phyloP scores from a whole-genome alignment of 2,797 vertebrate species.

The Lepus oiostolus region DNA sequence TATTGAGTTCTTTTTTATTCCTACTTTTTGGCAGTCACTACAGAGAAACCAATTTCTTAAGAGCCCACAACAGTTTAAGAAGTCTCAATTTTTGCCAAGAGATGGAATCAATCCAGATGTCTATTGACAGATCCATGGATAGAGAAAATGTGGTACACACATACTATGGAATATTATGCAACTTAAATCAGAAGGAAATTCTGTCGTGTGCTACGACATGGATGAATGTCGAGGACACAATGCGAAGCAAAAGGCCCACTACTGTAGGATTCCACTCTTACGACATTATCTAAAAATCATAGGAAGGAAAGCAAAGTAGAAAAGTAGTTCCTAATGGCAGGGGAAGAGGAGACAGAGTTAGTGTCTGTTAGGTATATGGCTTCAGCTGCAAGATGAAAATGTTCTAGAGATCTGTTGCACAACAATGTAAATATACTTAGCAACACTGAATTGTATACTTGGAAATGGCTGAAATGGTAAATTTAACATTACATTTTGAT shows the following conservation, averaged over 20 bases:
- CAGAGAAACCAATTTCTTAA: slow-evolving; percentile 17
- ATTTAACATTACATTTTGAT: background rate
- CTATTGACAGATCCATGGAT: background rate
- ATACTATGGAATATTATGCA: background rate
- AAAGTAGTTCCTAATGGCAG: background rate
- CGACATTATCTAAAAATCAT: background rate
- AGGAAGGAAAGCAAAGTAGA: background rate
- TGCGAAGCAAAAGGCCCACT: background rate
- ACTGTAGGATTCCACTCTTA: background rate
- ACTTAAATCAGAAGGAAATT: background rate
- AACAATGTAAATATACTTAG: background rate
- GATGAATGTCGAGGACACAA: background rate
- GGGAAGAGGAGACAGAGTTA: background rate
- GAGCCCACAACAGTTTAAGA: background rate
- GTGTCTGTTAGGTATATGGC: background rate
- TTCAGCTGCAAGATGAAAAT: background rate
- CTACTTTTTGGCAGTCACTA: background rate
- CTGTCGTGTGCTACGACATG: background rate
- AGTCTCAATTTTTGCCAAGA: background rate
- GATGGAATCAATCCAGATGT: background rate
- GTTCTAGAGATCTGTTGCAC: background rate
- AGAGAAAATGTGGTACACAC: background rate
- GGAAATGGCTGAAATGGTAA: background rate
- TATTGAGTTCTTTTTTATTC: slow-evolving; percentile 27
- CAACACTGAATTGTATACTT: background rate